phyloP scores from a whole-genome alignment of 2,888 invertebrate species.

The Syritta pipiens region DNA sequence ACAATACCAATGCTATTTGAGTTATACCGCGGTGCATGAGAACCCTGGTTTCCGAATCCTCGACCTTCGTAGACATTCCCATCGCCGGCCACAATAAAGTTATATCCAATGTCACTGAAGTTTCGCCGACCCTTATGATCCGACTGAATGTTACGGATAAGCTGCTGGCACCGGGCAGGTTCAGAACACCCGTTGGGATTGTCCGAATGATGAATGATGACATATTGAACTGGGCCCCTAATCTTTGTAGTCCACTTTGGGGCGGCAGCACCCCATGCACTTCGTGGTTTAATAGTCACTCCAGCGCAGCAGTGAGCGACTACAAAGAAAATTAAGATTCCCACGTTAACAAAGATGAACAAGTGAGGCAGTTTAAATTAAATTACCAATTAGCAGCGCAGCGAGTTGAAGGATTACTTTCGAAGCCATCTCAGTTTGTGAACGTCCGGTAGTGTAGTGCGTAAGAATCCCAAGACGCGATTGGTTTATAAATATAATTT shows the following conservation, averaged over 20 bases:
- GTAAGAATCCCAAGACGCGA: background rate
- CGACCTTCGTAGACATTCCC: constrained; percentile 86
- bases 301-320: constrained; percentile 54
- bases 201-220: constrained; percentile 86
- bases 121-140: constrained; percentile 82
- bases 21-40: constrained; percentile 86
- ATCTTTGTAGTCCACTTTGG: constrained; percentile 79
- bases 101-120: constrained; percentile 86
- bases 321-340: background rate
- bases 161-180: constrained; percentile 80
- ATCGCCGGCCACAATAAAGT: constrained; percentile 87
- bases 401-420: constrained; percentile 25
- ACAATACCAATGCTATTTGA: constrained; percentile 85
- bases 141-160: constrained; percentile 84
- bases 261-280: constrained; percentile 82
- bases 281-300: constrained; percentile 75
- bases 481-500: constrained; percentile 19
- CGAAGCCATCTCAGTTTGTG: constrained; percentile 20
- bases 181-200: constrained; percentile 82
- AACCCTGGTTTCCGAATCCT: constrained; percentile 85
- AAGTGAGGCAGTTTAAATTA: background rate
- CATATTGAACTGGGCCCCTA: constrained; percentile 82
- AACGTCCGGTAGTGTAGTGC: constrained; percentile 5
- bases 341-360: background rate
- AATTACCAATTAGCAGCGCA: constrained; percentile 30